A percentile compares a stretch with the other conserved stretches of the same genome.
These are phyloP conservation scores for Columbina picui DNA, from an alignment of 2,113 vertebrate species.

Conservation along the genomic window DNA sequence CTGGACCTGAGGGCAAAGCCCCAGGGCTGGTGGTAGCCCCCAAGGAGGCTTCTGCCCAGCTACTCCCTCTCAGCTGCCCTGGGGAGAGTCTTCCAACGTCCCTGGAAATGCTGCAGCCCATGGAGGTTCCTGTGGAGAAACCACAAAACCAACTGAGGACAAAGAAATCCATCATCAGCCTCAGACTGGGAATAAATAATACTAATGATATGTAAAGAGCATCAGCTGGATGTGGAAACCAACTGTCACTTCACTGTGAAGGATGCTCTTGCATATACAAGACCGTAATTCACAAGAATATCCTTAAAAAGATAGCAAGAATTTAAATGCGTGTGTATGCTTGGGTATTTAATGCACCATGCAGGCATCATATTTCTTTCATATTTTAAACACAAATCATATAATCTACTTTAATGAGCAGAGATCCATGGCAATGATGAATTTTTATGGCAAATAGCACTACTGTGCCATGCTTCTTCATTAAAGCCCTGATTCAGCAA, in stretches of 20 bases:
- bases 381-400: conserved; percentile 50
- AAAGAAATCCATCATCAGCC: conserved; percentile 36
- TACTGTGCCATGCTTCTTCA: conserved; percentile 25
- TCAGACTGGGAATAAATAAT: conserved; percentile 58
- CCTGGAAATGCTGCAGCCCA: rapidly evolving
- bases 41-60: neutral
- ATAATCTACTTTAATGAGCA: conserved; percentile 51
- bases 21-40: neutral
- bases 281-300: conserved; percentile 53
- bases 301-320: conserved; percentile 64
- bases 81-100: neutral
- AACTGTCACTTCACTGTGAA: conserved; percentile 48
- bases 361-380: conserved; percentile 56
- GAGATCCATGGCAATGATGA: conserved; percentile 1
- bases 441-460: conserved; percentile 60
- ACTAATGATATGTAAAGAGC: conserved; percentile 57
- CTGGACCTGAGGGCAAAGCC: rapidly evolving
- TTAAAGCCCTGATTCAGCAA: conserved; percentile 58
- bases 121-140: conserved; percentile 34
- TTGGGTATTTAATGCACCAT: conserved; percentile 51
- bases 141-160: conserved; percentile 13
- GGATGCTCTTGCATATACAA: conserved; percentile 43
- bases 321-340: conserved; percentile 55
- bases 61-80: rapidly evolving
- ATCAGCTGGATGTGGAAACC: conserved; percentile 50